Percentiles rank a stretch among this genome's conserved stretches.
Evolutionary conservation across 2,888 invertebrate species (phyloP).

Genomic region (Leistus spinibarbis): DNA sequence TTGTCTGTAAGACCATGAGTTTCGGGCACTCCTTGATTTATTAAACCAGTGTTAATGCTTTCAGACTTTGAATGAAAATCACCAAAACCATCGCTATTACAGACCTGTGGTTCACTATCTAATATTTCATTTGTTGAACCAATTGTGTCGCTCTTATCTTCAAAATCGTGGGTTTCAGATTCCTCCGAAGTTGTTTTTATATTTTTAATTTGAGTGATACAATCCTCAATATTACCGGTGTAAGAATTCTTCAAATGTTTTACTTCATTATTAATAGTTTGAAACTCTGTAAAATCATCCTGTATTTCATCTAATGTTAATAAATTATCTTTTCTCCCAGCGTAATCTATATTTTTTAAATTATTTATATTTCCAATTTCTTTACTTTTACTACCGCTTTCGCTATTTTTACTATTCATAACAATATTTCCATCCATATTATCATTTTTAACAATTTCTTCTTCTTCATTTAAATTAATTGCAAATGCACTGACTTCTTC

Average conservation of each 20-base stretch:
- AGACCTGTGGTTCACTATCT: not conserved
- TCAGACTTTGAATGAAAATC: constrained; percentile 28
- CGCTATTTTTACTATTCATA: not conserved
- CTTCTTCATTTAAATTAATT: not conserved
- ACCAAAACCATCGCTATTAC: constrained; percentile 33
- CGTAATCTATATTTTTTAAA: not conserved
- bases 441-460: not conserved
- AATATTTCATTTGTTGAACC: not conserved
- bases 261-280: not conserved
- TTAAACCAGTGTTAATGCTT: not conserved
- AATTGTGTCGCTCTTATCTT: not conserved
- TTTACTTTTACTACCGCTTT: not conserved
- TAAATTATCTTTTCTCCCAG: not conserved
- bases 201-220: no score
- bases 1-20: no score
- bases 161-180: not conserved
- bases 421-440: not conserved
- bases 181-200: not conserved
- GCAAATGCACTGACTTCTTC: not conserved
- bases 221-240: no score
- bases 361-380: not conserved
- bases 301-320: not conserved
- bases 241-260: no score
- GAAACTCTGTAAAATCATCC: constrained; percentile 4
- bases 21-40: not conserved